Percentiles rank a stretch among this genome's conserved stretches.
These are phyloP conservation scores for Idaea aversata DNA, from an alignment of 2,888 invertebrate species.

Conservation along the genomic window DNA sequence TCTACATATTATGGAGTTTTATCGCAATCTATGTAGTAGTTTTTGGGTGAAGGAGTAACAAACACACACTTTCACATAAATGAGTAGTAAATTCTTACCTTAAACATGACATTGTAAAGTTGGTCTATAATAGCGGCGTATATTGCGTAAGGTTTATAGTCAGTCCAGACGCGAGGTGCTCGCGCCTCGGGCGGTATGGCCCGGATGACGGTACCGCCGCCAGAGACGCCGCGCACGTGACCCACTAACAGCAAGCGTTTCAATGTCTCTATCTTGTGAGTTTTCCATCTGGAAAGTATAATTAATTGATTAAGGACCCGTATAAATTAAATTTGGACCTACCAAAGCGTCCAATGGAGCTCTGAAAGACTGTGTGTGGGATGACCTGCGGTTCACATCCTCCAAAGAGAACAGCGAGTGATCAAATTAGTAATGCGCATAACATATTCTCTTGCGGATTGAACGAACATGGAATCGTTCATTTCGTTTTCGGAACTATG, in stretches of 20 bases:
- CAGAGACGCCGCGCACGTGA: conserved; percentile 85
- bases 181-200: conserved; percentile 77
- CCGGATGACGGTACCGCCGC: conserved; percentile 83
- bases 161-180: conserved; percentile 82
- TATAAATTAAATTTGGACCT: no score
- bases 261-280: conserved; percentile 85
- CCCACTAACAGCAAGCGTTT: conserved; percentile 88
- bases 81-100: conserved; percentile 73
- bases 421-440: no score
- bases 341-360: no score
- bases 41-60: no score
- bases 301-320: neutral
- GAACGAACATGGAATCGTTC: no score
- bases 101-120: conserved; percentile 92
- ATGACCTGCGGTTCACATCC: no score
- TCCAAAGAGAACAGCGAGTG: no score
- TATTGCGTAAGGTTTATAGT: conserved; percentile 92
- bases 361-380: no score
- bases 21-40: no score
- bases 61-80: neutral
- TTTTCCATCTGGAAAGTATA: conserved; percentile 83
- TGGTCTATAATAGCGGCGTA: conserved; percentile 92
- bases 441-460: no score
- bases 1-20: no score
- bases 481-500: no score